phyloP scores from a whole-genome alignment of 2,797 vertebrate genomes.

The Clarias pachynema region DNA sequence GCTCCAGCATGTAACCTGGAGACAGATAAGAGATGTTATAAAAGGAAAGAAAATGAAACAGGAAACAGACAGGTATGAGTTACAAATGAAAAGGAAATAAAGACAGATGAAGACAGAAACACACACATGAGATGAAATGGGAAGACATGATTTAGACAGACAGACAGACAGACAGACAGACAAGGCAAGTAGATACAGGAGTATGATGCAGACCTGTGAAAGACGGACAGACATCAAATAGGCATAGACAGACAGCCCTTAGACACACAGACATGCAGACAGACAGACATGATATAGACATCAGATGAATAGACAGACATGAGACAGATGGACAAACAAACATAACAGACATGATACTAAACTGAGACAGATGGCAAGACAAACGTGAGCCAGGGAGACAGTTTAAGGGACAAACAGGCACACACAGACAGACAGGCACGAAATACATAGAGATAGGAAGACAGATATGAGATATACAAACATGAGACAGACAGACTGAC shows the following conservation, averaged over 20 bases:
- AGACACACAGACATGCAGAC: neutral
- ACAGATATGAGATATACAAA: neutral
- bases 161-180: neutral
- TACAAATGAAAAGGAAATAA: neutral
- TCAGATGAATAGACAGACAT: neutral
- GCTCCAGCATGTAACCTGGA: conserved; percentile 97
- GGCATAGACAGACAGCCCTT: neutral
- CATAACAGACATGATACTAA: no score
- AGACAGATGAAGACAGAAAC: neutral
- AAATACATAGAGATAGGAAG: neutral
- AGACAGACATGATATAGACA: neutral
- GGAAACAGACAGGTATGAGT: neutral
- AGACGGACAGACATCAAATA: neutral
- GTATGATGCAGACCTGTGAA: neutral
- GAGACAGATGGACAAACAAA: neutral
- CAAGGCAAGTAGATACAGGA: neutral
- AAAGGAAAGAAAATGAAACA: neutral
- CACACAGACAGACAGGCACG: neutral
- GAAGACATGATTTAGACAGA: neutral
- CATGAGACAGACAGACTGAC: neutral
- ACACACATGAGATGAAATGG: neutral
- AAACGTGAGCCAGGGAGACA: neutral
- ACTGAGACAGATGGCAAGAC: neutral
- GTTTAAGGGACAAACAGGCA: neutral
- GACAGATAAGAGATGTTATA: conserved; percentile 26